These are phyloP conservation scores for Unio delphinus DNA, from an alignment of 2,888 invertebrate genomes.

Conservation along the genomic window DNA sequence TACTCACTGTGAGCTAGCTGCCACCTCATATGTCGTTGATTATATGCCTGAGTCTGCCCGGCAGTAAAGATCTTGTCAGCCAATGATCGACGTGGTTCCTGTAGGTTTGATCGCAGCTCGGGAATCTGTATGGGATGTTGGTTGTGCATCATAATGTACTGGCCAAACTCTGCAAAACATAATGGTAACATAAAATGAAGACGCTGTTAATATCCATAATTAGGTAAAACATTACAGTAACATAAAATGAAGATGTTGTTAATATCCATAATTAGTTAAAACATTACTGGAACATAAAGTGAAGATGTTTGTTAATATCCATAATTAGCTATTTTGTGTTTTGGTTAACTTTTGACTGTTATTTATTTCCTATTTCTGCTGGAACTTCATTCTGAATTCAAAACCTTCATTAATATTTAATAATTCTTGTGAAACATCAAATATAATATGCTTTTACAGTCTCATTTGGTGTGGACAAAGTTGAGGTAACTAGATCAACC, in stretches of 20 bases:
- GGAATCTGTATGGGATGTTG: conserved; percentile 64
- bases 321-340: not conserved
- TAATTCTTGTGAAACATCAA: too few relatives aligned
- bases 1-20: conserved; percentile 50
- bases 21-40: conserved; percentile 47
- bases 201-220: not conserved
- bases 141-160: conserved; percentile 38
- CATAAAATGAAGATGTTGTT: not conserved
- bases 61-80: conserved; percentile 63
- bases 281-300: not conserved
- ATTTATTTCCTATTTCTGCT: too few relatives aligned
- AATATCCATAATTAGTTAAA: conserved; percentile 7
- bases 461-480: too few relatives aligned
- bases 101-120: conserved; percentile 68
- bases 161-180: conserved; percentile 60
- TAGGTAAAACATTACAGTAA: conserved; percentile 15
- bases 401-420: too few relatives aligned
- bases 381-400: too few relatives aligned
- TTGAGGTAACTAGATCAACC: too few relatives aligned
- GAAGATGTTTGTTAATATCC: not conserved
- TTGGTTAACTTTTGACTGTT: not conserved
- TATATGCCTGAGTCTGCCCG: conserved; percentile 50
- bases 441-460: too few relatives aligned
- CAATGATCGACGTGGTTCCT: conserved; percentile 62
- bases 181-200: not conserved